These are phyloP conservation scores for Dendrocopos noguchii DNA, from an alignment of 2,113 vertebrate species.

Conservation along the genomic window DNA sequence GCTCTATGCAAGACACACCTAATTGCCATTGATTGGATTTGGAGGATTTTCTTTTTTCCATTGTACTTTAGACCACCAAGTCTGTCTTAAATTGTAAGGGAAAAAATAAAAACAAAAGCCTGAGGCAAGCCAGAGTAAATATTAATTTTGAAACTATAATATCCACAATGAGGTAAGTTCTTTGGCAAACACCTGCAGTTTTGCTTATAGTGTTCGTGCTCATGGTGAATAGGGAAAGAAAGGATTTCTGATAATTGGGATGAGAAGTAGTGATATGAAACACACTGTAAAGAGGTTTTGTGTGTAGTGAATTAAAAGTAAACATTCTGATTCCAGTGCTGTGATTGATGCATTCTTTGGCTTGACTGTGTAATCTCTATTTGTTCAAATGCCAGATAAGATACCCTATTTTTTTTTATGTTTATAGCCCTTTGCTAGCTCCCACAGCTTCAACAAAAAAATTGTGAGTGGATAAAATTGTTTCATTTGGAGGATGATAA, in stretches of 20 bases:
- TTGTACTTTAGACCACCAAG: background rate
- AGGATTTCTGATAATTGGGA: conserved; percentile 30
- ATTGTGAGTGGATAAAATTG: background rate
- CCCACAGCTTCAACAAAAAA: background rate
- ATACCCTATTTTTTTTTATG: background rate
- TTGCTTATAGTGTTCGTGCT: conserved; percentile 27
- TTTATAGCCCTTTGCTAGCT: background rate
- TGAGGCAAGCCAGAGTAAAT: conserved; percentile 66
- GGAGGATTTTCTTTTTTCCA: background rate
- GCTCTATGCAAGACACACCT: background rate
- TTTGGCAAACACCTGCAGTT: conserved; percentile 62
- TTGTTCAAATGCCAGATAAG: background rate
- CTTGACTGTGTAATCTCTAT: background rate
- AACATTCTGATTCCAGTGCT: background rate
- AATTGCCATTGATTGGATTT: background rate
- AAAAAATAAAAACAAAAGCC: conserved; percentile 62
- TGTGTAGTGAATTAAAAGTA: conserved; percentile 27
- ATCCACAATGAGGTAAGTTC: conserved; percentile 49
- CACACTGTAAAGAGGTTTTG: conserved; percentile 23
- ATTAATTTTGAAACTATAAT: conserved; percentile 67
- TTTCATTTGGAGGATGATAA: conserved; percentile 1
- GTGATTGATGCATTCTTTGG: conserved; percentile 22
- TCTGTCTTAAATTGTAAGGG: conserved; percentile 1
- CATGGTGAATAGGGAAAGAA: conserved; percentile 6
- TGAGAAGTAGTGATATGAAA: conserved; percentile 36